phyloP scores from a whole-genome alignment of 2,113 vertebrate species.

The Oxyura jamaicensis region DNA sequence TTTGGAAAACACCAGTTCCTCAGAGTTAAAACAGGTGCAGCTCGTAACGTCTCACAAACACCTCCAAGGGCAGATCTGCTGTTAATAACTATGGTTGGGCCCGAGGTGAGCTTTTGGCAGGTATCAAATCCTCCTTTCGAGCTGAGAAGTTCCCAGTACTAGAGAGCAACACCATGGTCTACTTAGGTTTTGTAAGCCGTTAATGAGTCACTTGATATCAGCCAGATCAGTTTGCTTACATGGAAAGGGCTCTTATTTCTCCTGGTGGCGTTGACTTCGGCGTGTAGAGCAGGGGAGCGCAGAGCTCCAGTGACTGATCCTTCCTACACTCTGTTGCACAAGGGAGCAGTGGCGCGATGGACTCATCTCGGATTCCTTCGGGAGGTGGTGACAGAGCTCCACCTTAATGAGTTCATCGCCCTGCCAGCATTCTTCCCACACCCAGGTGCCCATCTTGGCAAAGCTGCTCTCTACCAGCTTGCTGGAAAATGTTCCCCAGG shows the following conservation, averaged over 20 bases:
- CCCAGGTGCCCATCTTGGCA: conserved; percentile 56
- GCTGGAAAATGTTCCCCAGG: neutral
- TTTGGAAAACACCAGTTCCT: neutral
- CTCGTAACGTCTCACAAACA: neutral
- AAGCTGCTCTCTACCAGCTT: neutral
- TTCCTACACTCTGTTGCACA: conserved; percentile 58
- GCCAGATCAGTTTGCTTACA: conserved; percentile 50
- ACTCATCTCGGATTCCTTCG: conserved; percentile 65
- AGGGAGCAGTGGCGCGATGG: neutral
- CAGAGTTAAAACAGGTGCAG: neutral
- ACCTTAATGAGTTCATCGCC: conserved; percentile 68
- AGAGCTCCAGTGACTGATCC: conserved; percentile 53
- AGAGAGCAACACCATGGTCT: conserved; percentile 47
- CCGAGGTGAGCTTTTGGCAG: neutral
- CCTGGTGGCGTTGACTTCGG: neutral
- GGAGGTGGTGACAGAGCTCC: conserved; percentile 72
- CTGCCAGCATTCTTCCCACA: conserved; percentile 68
- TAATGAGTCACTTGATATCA: conserved; percentile 66
- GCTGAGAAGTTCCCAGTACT: conserved; percentile 54
- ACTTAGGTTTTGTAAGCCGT: conserved; percentile 62
- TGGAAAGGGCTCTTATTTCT: conserved; percentile 68
- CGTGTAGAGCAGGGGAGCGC: neutral
- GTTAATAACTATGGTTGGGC: neutral
- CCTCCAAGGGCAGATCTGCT: neutral
- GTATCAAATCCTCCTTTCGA: conserved; percentile 55